Base-by-base conservation (phyloP, 53 echinoderm and acorn worm species). In the Henricia sp. region DNA sequence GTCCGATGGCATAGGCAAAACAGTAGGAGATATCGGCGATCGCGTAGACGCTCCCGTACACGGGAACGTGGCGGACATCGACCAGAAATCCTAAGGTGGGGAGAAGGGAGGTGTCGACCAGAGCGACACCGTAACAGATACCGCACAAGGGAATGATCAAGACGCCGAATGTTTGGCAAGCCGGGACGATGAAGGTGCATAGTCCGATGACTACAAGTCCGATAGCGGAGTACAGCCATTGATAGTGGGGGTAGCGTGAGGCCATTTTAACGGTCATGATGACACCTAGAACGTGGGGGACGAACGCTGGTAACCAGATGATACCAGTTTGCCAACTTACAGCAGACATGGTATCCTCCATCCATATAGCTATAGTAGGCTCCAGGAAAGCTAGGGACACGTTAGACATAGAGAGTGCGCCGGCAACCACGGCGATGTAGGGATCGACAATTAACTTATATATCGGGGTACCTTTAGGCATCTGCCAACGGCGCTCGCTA, bases 1-100 rank as follows among this genome's bases (percentile, higher is more conserved):
- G 97, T 1, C 97, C 97, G 30, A 97, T 85, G 63, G 94, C 94
- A 51, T 97, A 97, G 8, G 97, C 97, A 29, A 94, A 24, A 14
- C 90, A 97, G 72, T 97, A 97, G 11, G 97, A 97, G 21, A 97
- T 97, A 84, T 97, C 97, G 42, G 97, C 97, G 28, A 97, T 92
- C 54, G 97, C 97, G 66, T 97, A 97, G 13, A 97, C 88, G 74
- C 93, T 91, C 0, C 97, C 97, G 50, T 97, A 97, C 17, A 97
- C 97, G 2, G 97, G 88, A 3, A 86, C 88, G 74, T 97, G 90
- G 14, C 97, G 90, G 11, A 88, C 90, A 58, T 97, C 97, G 33
- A 97, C 94, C 1, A 97, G 80, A 83, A 92, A 92, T 1, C 94
- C 97, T 2, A 97, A 76, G 41, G 92, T 94, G 3, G 97, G 97